These are phyloP conservation scores for Volucella inanis DNA, from an alignment of 2,888 invertebrate species.

Conservation along the genomic window DNA sequence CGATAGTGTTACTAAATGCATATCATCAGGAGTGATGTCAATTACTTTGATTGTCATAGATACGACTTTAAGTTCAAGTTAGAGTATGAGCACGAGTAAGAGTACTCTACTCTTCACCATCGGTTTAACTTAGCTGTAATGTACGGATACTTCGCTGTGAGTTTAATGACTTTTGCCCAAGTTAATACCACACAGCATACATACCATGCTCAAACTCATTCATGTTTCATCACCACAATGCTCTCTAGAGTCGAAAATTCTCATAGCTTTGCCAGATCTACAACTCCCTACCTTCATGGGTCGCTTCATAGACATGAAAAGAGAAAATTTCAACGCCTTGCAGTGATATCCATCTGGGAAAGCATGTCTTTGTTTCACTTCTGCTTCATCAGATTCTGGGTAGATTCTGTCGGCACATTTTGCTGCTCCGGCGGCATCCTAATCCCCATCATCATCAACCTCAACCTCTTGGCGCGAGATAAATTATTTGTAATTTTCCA, in stretches of 20 bases:
- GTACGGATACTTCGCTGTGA: slow-evolving; percentile 16
- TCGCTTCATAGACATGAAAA: slow-evolving; percentile 17
- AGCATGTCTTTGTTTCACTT: slow-evolving; percentile 8
- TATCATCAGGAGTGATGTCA: slow-evolving; percentile 21
- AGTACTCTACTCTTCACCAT: neutral
- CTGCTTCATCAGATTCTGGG: neutral
- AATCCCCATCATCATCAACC: neutral
- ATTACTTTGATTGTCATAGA: slow-evolving; percentile 21
- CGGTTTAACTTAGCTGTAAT: neutral
- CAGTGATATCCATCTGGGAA: slow-evolving; percentile 21
- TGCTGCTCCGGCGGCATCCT: neutral
- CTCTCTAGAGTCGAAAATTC: no score
- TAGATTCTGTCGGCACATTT: neutral
- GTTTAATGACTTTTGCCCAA: slow-evolving; percentile 33
- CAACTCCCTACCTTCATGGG: neutral
- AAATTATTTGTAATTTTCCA: slow-evolving; percentile 60
- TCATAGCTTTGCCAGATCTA: neutral
- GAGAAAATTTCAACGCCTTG: slow-evolving; percentile 29
- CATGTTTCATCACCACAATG: no score
- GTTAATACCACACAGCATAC: neutral
- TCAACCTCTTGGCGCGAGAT: slow-evolving; percentile 43
- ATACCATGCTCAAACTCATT: neutral
- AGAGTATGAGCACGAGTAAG: neutral
- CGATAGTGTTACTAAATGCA: slow-evolving; percentile 30
- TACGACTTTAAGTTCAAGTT: neutral